phyloP scores from a whole-genome alignment of 1,140 invertebrate species.

The Sarcophaga peregrina region DNA sequence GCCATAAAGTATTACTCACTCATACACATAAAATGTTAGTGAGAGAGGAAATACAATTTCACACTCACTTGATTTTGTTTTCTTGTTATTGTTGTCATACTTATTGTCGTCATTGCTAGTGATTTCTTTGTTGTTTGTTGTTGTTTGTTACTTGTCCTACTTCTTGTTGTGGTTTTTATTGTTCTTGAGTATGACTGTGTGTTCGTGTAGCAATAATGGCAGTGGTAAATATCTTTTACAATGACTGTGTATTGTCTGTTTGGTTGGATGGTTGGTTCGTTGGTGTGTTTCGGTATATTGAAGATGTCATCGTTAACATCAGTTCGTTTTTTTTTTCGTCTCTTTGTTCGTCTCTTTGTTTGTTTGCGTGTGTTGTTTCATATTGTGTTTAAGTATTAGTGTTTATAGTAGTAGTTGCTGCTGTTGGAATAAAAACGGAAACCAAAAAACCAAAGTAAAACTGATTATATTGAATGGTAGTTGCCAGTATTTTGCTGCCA shows the following conservation, averaged over 20 bases:
- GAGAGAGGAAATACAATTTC: slow-evolving; percentile 5
- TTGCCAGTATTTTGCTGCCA: slow-evolving; percentile 26
- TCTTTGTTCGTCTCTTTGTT: not conserved
- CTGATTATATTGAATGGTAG: slow-evolving; percentile 1
- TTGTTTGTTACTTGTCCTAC: too few relatives aligned
- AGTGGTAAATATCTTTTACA: too few relatives aligned
- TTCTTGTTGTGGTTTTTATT: too few relatives aligned
- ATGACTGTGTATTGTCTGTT: too few relatives aligned
- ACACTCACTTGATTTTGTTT: slow-evolving; percentile 27
- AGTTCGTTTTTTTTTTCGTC: not conserved
- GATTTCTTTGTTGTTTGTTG: not conserved
- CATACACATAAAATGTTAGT: not conserved
- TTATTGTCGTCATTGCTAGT: slow-evolving; percentile 1
- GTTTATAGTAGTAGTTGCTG: too few relatives aligned
- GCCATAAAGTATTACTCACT: not conserved
- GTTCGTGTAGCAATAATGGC: too few relatives aligned
- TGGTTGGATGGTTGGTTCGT: too few relatives aligned
- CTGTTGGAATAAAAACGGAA: too few relatives aligned
- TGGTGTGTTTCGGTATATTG: slow-evolving; percentile 2
- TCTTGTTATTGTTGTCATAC: not conserved
- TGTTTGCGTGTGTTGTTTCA: not conserved
- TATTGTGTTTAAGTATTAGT: not conserved
- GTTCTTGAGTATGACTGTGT: too few relatives aligned
- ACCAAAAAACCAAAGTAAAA: not conserved
- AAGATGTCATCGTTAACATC: slow-evolving; percentile 16